These are phyloP conservation scores for Patiria pectinifera DNA, from an alignment of 53 echinoderm and acorn worm species.

Conservation along the genomic window DNA sequence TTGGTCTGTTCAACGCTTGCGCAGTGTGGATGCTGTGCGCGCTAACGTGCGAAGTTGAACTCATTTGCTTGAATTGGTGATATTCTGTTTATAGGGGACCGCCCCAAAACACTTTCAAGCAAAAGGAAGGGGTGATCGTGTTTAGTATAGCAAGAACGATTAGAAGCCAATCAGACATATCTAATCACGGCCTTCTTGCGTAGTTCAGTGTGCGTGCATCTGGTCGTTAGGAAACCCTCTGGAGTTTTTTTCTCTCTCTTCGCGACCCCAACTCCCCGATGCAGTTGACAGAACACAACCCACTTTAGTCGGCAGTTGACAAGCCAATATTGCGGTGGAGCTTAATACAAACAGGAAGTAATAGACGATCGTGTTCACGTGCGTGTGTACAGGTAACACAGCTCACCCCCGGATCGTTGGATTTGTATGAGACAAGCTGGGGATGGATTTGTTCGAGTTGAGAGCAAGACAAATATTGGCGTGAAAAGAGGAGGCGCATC, in stretches of 20 bases:
- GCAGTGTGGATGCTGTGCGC: not conserved
- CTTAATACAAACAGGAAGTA: slow-evolving; percentile 54
- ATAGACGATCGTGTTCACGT: slow-evolving; percentile 45
- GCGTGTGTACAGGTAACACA: not conserved
- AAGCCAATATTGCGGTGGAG: slow-evolving; percentile 41
- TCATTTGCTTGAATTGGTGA: slow-evolving; percentile 27
- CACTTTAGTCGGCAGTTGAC: slow-evolving; percentile 33
- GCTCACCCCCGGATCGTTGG: slow-evolving; percentile 52
- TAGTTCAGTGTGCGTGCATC: slow-evolving; percentile 21
- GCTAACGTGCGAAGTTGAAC: slow-evolving; percentile 53
- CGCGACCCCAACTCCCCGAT: not conserved
- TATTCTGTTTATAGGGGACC: slow-evolving; percentile 55
- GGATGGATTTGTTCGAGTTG: slow-evolving; percentile 50
- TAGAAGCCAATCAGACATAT: slow-evolving; percentile 44
- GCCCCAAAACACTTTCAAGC: slow-evolving; percentile 58
- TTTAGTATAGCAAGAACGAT: slow-evolving; percentile 6
- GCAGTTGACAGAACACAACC: not conserved
- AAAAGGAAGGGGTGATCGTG: slow-evolving; percentile 23
- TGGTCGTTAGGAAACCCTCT: slow-evolving; percentile 13
- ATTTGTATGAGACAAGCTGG: slow-evolving; percentile 19
- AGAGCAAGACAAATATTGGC: slow-evolving; percentile 62
- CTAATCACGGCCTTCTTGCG: slow-evolving; percentile 4
- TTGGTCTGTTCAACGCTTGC: slow-evolving; percentile 44
- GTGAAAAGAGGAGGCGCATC: slow-evolving; percentile 45
- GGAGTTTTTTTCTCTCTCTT: slow-evolving; percentile 11